phyloP scores from a whole-genome alignment of 1,140 invertebrate genomes.

The Laupala kohalensis region DNA sequence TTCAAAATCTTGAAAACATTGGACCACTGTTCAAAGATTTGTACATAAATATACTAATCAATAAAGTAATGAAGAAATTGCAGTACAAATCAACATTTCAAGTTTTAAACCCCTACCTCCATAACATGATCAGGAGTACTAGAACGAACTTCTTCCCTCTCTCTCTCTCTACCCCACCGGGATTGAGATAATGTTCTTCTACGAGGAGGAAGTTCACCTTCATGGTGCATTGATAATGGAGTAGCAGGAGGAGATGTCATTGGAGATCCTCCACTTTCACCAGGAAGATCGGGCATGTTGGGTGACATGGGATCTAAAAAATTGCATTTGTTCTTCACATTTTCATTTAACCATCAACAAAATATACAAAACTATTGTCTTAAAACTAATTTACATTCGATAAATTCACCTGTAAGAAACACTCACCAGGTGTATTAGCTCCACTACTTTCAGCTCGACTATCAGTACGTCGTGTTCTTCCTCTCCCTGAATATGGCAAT shows the following conservation, averaged over 20 bases:
- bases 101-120: constrained; percentile 10
- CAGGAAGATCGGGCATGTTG: constrained; percentile 25
- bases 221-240: constrained; percentile 28
- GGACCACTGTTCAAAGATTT: no score
- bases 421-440: constrained; percentile 51
- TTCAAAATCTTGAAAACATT: no score
- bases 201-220: constrained; percentile 26
- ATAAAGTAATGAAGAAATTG: no score
- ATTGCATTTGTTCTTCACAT: not conserved
- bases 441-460: constrained; percentile 55
- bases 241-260: constrained; percentile 46
- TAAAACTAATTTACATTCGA: no score
- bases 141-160: constrained; percentile 8
- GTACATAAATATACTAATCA: no score
- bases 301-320: constrained; percentile 39
- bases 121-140: constrained; percentile 6
- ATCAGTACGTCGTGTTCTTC: constrained; percentile 36
- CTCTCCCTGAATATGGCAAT: constrained; percentile 28
- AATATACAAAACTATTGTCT: not conserved
- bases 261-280: constrained; percentile 33
- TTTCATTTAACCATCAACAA: not conserved
- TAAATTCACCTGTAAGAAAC: not conserved
- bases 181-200: constrained; percentile 35
- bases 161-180: constrained; percentile 19
- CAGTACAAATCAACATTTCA: no score